Evolutionary conservation across 1,140 invertebrate genomes (phyloP), one percentile per base, ranked within the genome.

Genomic region (Myzus persicae): DNA sequence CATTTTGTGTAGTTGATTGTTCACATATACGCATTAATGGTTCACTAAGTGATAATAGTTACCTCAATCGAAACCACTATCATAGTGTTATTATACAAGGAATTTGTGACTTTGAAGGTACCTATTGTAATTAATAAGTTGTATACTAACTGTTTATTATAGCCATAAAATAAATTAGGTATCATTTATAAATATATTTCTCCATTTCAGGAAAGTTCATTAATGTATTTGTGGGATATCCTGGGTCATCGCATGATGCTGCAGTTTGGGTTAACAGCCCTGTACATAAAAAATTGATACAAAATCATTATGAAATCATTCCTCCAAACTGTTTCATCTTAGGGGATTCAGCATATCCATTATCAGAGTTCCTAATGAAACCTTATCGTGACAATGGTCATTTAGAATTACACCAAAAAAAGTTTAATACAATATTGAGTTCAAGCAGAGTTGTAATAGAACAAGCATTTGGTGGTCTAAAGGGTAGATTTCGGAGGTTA

Each of bases 151-250:
- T 54, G 14, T 54, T 26, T 54, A 54, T 26, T 54, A 54, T 24
- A 54, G 24, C 51, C 51, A 54, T 26, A 54, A 54, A 54, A 54
- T 54, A 26, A 54, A 54, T 54, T 54, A 26, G 51, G 24, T 26
- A 54, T 54, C 31, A 76, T n/a, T 76, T 76, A 14, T 76, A 76
- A n/a, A 76, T n/a, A n/a, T 76, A 76, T 76, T 76, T 76, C 6
- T 76, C 26, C n/a, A 76, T 76, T 76, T 76, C 67, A 36, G 67
- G 46, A 59, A 42, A 91, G 36, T 93, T 93, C 22, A 40, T 93
- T n/a, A 42, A 93, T 67, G 91, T 93, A 26, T 93, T 93, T 84
- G 3, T 44, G 38, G 91, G 91, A 22, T 93, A 82, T 93, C 91
- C 91, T 31, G 91, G 48, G 20, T 93, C 91, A 67, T 38, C 42